Evolutionary conservation across 1,140 invertebrate species (phyloP), one percentile per base, ranked within the genome.

Genomic region (Phymastichus coffea): DNA sequence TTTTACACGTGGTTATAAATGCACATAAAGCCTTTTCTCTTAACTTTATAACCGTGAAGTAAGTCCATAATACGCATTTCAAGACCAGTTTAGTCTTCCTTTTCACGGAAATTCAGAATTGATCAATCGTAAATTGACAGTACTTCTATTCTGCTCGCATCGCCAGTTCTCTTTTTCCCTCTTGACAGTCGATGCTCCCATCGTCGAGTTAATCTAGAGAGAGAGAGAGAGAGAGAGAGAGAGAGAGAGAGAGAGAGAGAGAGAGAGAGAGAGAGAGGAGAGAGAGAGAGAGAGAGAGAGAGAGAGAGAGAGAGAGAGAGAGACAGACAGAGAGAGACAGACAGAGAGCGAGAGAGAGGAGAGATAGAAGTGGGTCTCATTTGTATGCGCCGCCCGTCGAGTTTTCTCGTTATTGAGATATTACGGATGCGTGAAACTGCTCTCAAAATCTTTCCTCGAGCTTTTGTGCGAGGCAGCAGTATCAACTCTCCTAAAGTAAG

Each of bases 171-270:
- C 47, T 26, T 15, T 25, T 57, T 22, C 14, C 37, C 30, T 19
- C 7, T 28, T n/a, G n/a, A n/a, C n/a, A n/a, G n/a, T 14, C 28
- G 17, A 15, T 49, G 8, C 47, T 19, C 26, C 62, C 63, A 47
- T 53, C 58, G 58, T 52, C 51, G 61, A 59, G 47, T 43, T 30
- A 17, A 9, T 22, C 8, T 30, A 44, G 28, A 17, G 12, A 33
- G 28, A 30, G 30, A 44, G 46, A 57, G 51, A 51, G 40, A 38
- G 38, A 41, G 48, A 19, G 23, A n/a, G n/a, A 20, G 2, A 19
- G 7, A 37, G 20, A 33, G 35, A 54, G 47, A 56, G 51, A 44
- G 47, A 47, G 52, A 62, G 69, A 67, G 69, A 61, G 62, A 48
- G 61, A 63, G 56, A 57, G 40, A 20, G 53, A 25, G 38, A 33